Evolutionary conservation across 2,888 invertebrate species (phyloP), one percentile per base, ranked within the genome.

Genomic region (Allygus modestus): DNA sequence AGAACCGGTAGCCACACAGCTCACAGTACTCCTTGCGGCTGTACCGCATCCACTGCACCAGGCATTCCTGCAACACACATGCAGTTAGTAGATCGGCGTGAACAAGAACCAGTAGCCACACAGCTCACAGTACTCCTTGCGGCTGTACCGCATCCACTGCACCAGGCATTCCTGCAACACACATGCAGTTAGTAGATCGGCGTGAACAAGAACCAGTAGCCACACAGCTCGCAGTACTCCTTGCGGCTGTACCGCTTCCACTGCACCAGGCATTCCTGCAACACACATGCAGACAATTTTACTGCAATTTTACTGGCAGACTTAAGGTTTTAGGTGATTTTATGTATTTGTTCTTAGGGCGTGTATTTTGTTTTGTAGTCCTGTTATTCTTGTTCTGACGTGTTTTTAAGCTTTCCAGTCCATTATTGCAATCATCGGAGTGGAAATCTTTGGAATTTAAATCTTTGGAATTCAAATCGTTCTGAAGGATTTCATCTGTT

Each of bases 21-120:
- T 99, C 99, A 92, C 99, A 99, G 90, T 97, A 98, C 91, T 99
- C 99, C 92, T 99, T 99, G 88, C 98, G 94, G 86, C 98, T 99
- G 91, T 99, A 99, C 65, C 84, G 82, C 94, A 99, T 97, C 99
- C 99, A 99, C 92, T 99, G 99, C 89, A 98, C 96, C 86, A 99
- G 93, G 91, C 99, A 99, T 90, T 99, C 99, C 85, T 85, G 54
- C 4, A 46, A 77, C 4, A 5, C 4, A 9, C 9, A 61, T 23
- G n/a, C n/a, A n/a, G n/a, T n/a, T n/a, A 98, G 91, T 99, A 99
- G 88, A 99, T 99, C 37, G 99, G 99, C 89, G 98, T 98, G 90
- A 99, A 99, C 2, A 98, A 97, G 91, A 99, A 99, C 61, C 87
- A 83, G 91, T 99, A 97, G 86, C 98, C 97, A 91, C 99, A 99